Conservation (phyloP, 2,113 vertebrate genomes). For the Aphyosemion australe region DNA sequence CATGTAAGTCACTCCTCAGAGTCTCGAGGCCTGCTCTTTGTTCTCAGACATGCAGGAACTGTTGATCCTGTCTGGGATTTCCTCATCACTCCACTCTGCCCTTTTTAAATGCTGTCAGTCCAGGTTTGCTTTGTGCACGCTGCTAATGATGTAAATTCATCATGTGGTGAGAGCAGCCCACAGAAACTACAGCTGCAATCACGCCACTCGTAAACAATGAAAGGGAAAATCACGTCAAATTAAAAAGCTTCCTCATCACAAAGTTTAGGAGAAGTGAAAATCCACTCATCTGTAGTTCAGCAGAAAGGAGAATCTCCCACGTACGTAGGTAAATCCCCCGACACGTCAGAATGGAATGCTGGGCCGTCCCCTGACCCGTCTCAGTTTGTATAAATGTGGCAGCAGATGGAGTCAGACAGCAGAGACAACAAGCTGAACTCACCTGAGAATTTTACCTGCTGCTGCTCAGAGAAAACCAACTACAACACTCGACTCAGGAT, state of each 20-base stretch:
- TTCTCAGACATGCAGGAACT: too few relatives aligned
- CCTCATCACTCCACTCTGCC: too few relatives aligned
- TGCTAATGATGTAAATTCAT: too few relatives aligned
- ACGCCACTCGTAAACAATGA: too few relatives aligned
- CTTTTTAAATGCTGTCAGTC: too few relatives aligned
- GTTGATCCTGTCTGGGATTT: too few relatives aligned
- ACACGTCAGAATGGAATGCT: too few relatives aligned
- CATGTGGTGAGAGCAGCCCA: too few relatives aligned
- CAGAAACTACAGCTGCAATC: too few relatives aligned
- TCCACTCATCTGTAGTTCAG: neutral
- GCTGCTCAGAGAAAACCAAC: neutral
- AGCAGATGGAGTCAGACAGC: neutral
- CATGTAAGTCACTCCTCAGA: fast-evolving
- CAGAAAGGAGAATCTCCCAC: neutral
- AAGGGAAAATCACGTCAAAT: too few relatives aligned
- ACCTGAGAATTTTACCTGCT: neutral
- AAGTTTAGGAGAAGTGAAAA: neutral
- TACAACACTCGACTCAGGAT: conserved; percentile 46
- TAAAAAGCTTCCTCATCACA: neutral
- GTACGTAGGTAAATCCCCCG: neutral
- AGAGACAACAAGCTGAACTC: neutral
- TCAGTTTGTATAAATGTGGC: conserved; percentile 24
- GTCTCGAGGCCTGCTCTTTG: too few relatives aligned
- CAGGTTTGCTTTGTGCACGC: too few relatives aligned
- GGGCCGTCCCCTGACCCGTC: neutral